These are phyloP conservation scores for Oikopleura albicans DNA, from an alignment of 23 tunicate species.

Conservation along the genomic window DNA sequence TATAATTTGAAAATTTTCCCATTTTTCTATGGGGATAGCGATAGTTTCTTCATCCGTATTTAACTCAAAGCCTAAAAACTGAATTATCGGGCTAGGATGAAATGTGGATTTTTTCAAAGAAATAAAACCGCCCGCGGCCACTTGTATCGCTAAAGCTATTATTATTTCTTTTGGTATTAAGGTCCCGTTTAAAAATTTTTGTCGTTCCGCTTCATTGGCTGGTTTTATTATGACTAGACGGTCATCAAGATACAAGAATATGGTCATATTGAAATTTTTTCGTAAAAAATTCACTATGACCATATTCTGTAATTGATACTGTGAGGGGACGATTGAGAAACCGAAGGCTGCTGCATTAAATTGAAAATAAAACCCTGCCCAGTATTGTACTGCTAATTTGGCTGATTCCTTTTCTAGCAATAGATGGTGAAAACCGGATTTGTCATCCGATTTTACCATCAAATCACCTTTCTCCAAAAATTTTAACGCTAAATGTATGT, in stretches of 20 bases:
- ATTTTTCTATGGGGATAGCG: not conserved
- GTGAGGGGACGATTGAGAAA: not conserved
- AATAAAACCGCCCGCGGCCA: not conserved
- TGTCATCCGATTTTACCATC: too few relatives aligned
- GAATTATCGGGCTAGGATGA: not conserved
- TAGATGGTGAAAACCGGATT: not conserved
- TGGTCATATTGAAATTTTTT: not conserved
- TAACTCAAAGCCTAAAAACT: not conserved
- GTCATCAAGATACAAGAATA: not conserved
- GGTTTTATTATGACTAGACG: not conserved
- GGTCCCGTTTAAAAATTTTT: not conserved
- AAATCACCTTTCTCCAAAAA: too few relatives aligned
- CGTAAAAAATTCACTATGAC: not conserved
- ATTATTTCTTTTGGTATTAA: not conserved
- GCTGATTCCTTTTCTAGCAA: not conserved
- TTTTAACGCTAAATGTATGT: too few relatives aligned
- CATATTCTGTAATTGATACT: not conserved
- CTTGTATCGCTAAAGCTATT: not conserved
- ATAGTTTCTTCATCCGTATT: not conserved
- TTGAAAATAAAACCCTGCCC: not conserved
- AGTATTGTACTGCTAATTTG: not conserved
- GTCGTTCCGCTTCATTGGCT: not conserved
- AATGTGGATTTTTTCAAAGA: not conserved
- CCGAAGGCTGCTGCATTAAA: not conserved
- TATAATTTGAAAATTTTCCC: not conserved